Percentiles rank a stretch among this genome's conserved stretches.
Conservation (phyloP, 2,797 vertebrate species). For the Mus spretus region DNA sequence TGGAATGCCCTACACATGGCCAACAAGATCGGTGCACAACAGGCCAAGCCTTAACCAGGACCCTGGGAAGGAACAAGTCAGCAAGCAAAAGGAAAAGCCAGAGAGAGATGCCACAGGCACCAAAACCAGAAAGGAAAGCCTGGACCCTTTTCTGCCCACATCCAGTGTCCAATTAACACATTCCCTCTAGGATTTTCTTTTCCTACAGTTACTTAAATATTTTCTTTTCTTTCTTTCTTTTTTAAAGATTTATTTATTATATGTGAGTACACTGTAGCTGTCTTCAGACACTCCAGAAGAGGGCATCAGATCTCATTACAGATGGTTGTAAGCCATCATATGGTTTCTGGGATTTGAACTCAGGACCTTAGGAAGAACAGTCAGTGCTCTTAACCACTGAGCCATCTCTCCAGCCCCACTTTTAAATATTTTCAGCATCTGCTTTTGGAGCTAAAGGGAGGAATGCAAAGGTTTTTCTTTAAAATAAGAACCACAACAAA, state of each 20-base stretch:
- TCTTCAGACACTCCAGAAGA: too few relatives aligned
- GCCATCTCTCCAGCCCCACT: too few relatives aligned
- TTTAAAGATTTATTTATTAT: too few relatives aligned
- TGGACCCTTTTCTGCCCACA: not conserved
- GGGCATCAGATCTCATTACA: too few relatives aligned
- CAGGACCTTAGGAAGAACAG: too few relatives aligned
- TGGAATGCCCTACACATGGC: not conserved
- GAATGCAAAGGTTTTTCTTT: constrained; percentile 19
- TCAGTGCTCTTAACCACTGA: too few relatives aligned
- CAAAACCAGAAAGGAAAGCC: not conserved
- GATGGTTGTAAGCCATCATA: too few relatives aligned
- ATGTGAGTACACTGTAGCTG: too few relatives aligned
- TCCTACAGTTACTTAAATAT: constrained; percentile 39
- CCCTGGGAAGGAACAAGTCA: not conserved
- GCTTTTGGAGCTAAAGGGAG: not conserved
- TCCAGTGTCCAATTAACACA: not conserved
- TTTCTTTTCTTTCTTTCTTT: not conserved
- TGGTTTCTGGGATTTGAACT: too few relatives aligned
- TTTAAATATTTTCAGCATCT: constrained; percentile 54
- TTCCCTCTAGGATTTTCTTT: not conserved
- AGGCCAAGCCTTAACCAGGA: not conserved
- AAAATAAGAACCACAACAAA: constrained; percentile 28
- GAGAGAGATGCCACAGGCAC: not conserved
- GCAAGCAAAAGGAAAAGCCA: not conserved
- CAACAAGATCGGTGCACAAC: not conserved